Evolutionary conservation across 1,140 invertebrate genomes (phyloP).

Genomic region (Episyrphus balteatus): DNA sequence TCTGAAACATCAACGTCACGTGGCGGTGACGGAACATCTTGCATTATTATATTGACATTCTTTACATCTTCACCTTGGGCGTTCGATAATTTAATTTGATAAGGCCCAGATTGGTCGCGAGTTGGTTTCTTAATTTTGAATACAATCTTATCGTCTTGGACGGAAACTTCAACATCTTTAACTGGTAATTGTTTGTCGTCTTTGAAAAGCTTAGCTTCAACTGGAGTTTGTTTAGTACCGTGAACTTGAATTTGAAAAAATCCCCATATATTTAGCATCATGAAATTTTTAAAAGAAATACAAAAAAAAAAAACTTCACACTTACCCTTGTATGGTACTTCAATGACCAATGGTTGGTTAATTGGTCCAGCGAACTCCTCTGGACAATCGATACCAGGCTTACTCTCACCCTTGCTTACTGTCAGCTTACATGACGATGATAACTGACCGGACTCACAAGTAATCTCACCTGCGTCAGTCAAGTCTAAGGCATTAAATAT

Average conservation of each 20-base stretch:
- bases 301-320: slow-evolving; percentile 7
- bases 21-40: slow-evolving; percentile 82
- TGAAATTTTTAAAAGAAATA: neutral
- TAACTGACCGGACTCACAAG: slow-evolving; percentile 70
- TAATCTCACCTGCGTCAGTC: slow-evolving; percentile 74
- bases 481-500: slow-evolving; percentile 75
- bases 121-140: slow-evolving; percentile 85
- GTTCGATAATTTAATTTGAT: slow-evolving; percentile 78
- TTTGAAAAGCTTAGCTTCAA: slow-evolving; percentile 79
- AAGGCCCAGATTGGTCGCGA: slow-evolving; percentile 66
- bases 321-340: slow-evolving; percentile 86
- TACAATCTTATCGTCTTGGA: slow-evolving; percentile 78
- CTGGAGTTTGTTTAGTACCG: slow-evolving; percentile 72
- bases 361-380: slow-evolving; percentile 70
- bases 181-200: slow-evolving; percentile 75
- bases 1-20: slow-evolving; percentile 83
- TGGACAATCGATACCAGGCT: slow-evolving; percentile 68
- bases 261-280: neutral
- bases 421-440: slow-evolving; percentile 67
- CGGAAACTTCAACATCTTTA: slow-evolving; percentile 80
- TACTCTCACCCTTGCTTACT: slow-evolving; percentile 75
- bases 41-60: slow-evolving; percentile 75
- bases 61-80: slow-evolving; percentile 77
- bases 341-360: slow-evolving; percentile 65
- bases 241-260: slow-evolving; percentile 49